Base-by-base conservation (phyloP, 1,140 invertebrate genomes). In the Drosophila parvula region DNA sequence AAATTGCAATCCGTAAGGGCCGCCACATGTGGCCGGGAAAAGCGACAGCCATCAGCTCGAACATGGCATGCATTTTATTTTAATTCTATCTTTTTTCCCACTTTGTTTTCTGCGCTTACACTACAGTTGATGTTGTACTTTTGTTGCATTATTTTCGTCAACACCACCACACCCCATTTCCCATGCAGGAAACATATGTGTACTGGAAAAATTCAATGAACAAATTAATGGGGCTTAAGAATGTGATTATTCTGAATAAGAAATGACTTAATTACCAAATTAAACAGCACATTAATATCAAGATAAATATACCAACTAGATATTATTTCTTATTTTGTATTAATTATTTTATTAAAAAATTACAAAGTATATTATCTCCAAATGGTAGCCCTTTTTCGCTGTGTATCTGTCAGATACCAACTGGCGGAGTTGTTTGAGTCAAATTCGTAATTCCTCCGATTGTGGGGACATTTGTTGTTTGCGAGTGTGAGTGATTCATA, bases 61-160 rank as follows among this genome's bases (percentile, higher is more conserved):
- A 82, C 83, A 88, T 79, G 82, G 79, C 82, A 77, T 83, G 83
- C 83, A 86, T 88, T 86, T 86, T 79, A 82, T 82, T 84, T 77
- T 51, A 71, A 57, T 59, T 47, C 44, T 63, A 65, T 55, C 41
- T 50, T 44, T 60, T 56, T 67, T n/a, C 50, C 38, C 32, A 14
- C 40, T 28, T 64, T 75, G 44, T 60, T 75, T 65, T 59, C 50
- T 59, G 22, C 47, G 38, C 45, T 30, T 44, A 34, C 44, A 27
- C 48, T 38, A 36, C n/a, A 22, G 28, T 50, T 50, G 60, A 50
- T 67, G 44, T 44, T 53, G 27, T 62, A 50, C 40, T 22, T 10
- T 61, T 61, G 18, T 65, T 59, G 30, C 63, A 61, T 65, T 81
- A 63, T 68, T 78, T 69, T 74, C 69, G 63, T 70, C 73, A 57